Base-by-base conservation (phyloP, 1,140 invertebrate genomes). In the Bilobella aurantiaca region DNA sequence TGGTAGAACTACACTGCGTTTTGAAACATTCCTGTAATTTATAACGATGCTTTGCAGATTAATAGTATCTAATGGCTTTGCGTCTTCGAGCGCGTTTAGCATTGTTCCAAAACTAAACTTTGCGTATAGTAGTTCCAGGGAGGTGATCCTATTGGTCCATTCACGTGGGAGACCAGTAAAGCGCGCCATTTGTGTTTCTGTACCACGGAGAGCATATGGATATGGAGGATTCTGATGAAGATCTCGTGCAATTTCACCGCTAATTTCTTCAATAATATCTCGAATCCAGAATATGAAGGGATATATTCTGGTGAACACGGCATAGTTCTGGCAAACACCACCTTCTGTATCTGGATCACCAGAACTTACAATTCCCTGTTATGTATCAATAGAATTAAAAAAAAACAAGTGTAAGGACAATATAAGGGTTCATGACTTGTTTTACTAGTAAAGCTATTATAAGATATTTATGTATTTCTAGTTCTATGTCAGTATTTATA, bases 241-340 rank as follows among this genome's bases (percentile, higher is more conserved):
- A 14, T 62, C 59, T 34, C 59, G 31, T 23, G 14, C 30, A 16
- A 37, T 46, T 37, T 62, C 37, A 8, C 59, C 59, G 28, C 32
- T 62, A 28, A 62, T 62, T 34, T 31, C 25, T 28, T 62, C 59
- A 12, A 62, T 12, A 21, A 62, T 23, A 46, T 62, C 59, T 16
- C 59, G 59, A 31, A 62, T 28, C 59, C 59, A 62, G 32, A 46
- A 62, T 18, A 62, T 21, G 32, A 62, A 62, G 14, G 25, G 31
- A 62, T 30, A 62, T 5, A 62, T 27, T 8, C 59, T 30, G 2
- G 59, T 62, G 34, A 62, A 62, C 18, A 62, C 59, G 18, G 32
- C 59, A 23, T 62, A 62, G 59, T 62, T 62, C 27, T 62, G 5
- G 25, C 59, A 62, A 16, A 62, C 29, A 16, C 25, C 30, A 3